A percentile compares a stretch with the other conserved stretches of the same genome.
Evolutionary conservation across 2,797 vertebrate genomes (phyloP).

Genomic region (Rallus crepitans): DNA sequence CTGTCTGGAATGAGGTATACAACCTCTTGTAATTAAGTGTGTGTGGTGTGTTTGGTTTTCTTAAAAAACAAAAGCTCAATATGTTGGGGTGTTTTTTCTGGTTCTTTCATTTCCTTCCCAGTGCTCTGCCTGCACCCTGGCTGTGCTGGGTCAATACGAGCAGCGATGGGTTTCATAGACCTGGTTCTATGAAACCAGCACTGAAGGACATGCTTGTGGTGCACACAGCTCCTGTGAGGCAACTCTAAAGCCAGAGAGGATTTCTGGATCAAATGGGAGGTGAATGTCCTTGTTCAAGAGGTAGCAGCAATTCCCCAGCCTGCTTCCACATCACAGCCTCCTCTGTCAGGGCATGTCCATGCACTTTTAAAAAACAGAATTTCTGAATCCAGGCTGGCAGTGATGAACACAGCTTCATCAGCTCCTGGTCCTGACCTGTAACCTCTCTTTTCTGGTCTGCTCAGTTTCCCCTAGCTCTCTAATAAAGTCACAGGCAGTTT

Average conservation of each 20-base stretch:
- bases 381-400: neutral
- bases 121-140: neutral
- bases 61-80: neutral
- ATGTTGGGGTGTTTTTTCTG: neutral
- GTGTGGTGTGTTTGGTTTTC: neutral
- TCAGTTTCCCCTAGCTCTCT: neutral
- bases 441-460: no score
- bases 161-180: neutral
- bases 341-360: neutral
- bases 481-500: neutral
- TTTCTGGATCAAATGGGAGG: neutral
- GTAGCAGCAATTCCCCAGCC: neutral
- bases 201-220: neutral
- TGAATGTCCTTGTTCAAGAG: neutral
- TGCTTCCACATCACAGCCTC: neutral
- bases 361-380: neutral
- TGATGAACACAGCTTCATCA: neutral
- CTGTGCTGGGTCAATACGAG: neutral
- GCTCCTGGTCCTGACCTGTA: neutral
- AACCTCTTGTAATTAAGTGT: neutral
- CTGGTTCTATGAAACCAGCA: neutral
- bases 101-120: conserved; percentile 50
- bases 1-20: neutral
- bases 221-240: neutral
- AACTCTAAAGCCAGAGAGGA: neutral